These are phyloP conservation scores for Trissonchulus latispiculum DNA, from an alignment of 2,888 invertebrate genomes.

Conservation along the genomic window DNA sequence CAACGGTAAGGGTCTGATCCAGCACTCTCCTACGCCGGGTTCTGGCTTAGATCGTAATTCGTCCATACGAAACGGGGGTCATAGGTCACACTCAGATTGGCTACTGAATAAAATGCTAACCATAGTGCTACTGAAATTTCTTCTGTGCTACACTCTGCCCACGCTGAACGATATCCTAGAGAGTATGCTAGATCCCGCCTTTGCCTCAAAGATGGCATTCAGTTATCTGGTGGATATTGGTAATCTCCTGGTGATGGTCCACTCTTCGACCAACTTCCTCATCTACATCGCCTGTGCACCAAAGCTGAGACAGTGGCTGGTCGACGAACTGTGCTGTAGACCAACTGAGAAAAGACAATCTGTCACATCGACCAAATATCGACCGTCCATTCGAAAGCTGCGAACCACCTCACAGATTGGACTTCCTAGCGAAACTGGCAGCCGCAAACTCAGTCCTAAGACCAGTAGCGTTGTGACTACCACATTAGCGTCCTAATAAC, in stretches of 20 bases:
- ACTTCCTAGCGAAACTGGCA: no score
- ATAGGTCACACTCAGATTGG: neutral
- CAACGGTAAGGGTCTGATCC: neutral
- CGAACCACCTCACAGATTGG: no score
- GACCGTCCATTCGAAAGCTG: no score
- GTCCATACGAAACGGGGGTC: neutral
- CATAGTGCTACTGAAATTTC: slow-evolving; percentile 6
- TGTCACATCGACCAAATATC: no score
- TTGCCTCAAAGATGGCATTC: neutral
- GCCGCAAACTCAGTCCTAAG: no score
- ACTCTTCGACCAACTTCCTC: slow-evolving; percentile 13
- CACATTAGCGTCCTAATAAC: no score
- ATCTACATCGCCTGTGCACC: slow-evolving; percentile 5
- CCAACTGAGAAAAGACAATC: no score
- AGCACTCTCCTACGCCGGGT: neutral
- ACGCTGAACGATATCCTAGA: slow-evolving; percentile 7
- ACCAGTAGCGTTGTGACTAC: no score
- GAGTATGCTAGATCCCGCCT: neutral
- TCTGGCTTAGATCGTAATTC: neutral
- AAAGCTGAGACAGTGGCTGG: neutral
- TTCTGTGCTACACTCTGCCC: slow-evolving; percentile 10
- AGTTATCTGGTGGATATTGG: slow-evolving; percentile 13
- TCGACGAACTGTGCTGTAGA: no score
- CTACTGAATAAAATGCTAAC: slow-evolving; percentile 9
- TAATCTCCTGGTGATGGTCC: slow-evolving; percentile 12